Evolutionary conservation across 1,140 invertebrate species (phyloP).

Genomic region (Drosophila nasuta): DNA sequence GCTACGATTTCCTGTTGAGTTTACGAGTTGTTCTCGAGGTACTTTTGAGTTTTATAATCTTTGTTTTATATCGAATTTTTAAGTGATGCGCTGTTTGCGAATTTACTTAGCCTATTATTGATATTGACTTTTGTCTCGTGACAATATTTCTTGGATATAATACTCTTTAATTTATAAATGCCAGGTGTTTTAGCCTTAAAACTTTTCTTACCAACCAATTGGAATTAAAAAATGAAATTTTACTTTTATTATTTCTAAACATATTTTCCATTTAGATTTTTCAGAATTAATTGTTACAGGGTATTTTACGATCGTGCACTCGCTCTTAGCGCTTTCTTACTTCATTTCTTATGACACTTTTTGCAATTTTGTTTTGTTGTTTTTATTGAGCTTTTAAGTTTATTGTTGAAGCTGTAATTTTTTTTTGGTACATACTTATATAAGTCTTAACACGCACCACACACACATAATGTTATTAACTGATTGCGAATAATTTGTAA

Average conservation of each 20-base stretch:
- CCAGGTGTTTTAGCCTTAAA: not conserved
- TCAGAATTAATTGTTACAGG: slow-evolving; percentile 8
- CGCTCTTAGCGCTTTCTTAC: slow-evolving; percentile 7
- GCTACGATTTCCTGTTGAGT: slow-evolving; percentile 13
- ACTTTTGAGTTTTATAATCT: slow-evolving; percentile 9
- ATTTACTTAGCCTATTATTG: slow-evolving; percentile 17
- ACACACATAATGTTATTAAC: slow-evolving; percentile 2
- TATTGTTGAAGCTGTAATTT: slow-evolving; percentile 46
- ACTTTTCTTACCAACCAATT: too few species aligned
- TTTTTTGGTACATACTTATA: slow-evolving; percentile 26
- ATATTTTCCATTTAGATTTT: not conserved
- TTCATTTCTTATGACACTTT: slow-evolving; percentile 39
- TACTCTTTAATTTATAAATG: not conserved
- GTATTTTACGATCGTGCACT: slow-evolving; percentile 4
- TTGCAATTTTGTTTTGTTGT: slow-evolving; percentile 33
- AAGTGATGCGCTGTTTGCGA: slow-evolving; percentile 2
- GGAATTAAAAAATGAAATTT: not conserved
- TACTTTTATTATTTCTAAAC: not conserved
- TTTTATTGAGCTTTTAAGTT: slow-evolving; percentile 34
- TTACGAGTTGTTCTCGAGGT: slow-evolving; percentile 5
- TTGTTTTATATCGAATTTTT: not conserved
- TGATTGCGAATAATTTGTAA: slow-evolving; percentile 23
- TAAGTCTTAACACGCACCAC: slow-evolving; percentile 20
- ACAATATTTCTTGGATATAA: not conserved
- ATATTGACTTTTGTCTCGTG: slow-evolving; percentile 15